Evolutionary conservation across 2,888 invertebrate species (phyloP).

Genomic region (Cantharis rufa): DNA sequence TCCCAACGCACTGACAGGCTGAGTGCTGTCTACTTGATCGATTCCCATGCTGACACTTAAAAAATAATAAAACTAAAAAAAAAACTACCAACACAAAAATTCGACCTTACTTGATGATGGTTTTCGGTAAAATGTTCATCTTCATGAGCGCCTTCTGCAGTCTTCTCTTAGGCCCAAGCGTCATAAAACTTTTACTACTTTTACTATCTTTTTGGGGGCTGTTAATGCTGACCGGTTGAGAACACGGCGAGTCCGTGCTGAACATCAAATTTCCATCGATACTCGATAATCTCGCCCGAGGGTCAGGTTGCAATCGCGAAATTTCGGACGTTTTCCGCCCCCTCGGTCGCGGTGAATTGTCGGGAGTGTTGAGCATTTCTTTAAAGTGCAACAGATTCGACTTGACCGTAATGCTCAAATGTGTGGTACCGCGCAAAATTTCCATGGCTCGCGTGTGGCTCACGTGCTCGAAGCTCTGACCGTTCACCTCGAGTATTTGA

Average conservation of each 20-base stretch:
- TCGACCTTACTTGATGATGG: conserved; percentile 62
- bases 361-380: conserved; percentile 75
- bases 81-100: neutral
- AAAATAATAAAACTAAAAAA: conserved; percentile 14
- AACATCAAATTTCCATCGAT: conserved; percentile 63
- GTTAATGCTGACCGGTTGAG: conserved; percentile 64
- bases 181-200: conserved; percentile 76
- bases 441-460: conserved; percentile 90
- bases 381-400: conserved; percentile 91
- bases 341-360: conserved; percentile 79
- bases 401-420: conserved; percentile 94
- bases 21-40: conserved; percentile 67
- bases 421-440: conserved; percentile 90
- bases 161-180: conserved; percentile 81
- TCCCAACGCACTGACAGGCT: conserved; percentile 58
- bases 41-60: conserved; percentile 59
- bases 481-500: conserved; percentile 97
- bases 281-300: conserved; percentile 77
- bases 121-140: conserved; percentile 88
- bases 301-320: conserved; percentile 69
- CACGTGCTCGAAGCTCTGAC: conserved; percentile 93
- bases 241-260: conserved; percentile 51
- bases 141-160: conserved; percentile 84
- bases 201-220: conserved; percentile 67
- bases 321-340: conserved; percentile 66